A percentile compares a stretch with the other conserved stretches of the same genome.
Conservation (phyloP, 2,888 invertebrate species). For the Caenorhabditis auriculariae region DNA sequence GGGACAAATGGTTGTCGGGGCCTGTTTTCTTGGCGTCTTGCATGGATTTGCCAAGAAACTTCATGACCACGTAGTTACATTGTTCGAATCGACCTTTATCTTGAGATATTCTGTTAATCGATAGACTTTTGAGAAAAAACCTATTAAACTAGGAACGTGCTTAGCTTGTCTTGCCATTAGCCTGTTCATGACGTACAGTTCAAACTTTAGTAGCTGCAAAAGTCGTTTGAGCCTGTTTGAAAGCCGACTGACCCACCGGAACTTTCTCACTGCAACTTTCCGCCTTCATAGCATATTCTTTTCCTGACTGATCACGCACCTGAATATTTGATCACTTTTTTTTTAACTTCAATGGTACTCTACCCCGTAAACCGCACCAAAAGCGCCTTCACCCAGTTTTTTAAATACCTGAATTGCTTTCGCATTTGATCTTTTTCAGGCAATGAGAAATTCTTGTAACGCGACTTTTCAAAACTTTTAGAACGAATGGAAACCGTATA, state of each 20-base stretch:
- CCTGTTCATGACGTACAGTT: constrained; percentile 48
- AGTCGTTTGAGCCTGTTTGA: background rate
- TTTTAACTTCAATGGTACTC: no score
- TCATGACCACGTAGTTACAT: constrained; percentile 55
- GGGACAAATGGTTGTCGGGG: constrained; percentile 32
- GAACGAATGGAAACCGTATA: constrained; percentile 30
- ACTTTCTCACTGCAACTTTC: constrained; percentile 38
- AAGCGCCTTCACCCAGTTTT: constrained; percentile 51
- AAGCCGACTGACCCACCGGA: constrained; percentile 12
- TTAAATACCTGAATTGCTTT: constrained; percentile 14
- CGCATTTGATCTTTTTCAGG: background rate
- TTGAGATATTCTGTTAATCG: constrained; percentile 2
- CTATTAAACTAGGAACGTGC: constrained; percentile 43
- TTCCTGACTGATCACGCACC: constrained; percentile 17
- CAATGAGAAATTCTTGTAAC: background rate
- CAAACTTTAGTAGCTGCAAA: constrained; percentile 45
- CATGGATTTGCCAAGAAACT: constrained; percentile 42
- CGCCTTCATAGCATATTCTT: constrained; percentile 44
- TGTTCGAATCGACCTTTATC: constrained; percentile 38
- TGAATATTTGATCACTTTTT: no score
- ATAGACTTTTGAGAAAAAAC: constrained; percentile 1
- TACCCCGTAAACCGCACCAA: constrained; percentile 49
- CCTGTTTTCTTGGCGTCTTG: constrained; percentile 42
- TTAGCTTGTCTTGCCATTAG: constrained; percentile 30
- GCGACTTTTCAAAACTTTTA: background rate